These are phyloP conservation scores for Empis livida DNA, from an alignment of 2,888 invertebrate species.

Conservation along the genomic window DNA sequence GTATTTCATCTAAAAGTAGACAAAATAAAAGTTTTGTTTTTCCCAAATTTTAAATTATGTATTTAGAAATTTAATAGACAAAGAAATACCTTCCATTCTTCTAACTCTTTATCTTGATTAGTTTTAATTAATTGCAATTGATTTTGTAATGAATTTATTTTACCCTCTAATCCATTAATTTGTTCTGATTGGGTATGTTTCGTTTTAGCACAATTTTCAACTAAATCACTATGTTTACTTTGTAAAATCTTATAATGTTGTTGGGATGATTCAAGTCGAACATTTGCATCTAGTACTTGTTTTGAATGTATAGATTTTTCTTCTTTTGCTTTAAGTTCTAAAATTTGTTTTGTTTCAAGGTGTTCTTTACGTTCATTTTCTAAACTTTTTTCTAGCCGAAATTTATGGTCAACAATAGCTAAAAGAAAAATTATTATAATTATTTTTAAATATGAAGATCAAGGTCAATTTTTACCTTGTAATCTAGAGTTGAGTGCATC, in stretches of 20 bases:
- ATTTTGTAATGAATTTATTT: conserved; percentile 37
- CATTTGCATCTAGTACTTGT: conserved; percentile 37
- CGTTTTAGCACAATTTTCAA: conserved; percentile 37
- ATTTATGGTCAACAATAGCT: conserved; percentile 47
- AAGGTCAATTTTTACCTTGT: conserved; percentile 44
- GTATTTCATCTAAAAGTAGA: conserved; percentile 29
- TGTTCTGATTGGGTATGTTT: conserved; percentile 38
- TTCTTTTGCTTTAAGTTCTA: conserved; percentile 39
- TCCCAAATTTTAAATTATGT: too few species aligned
- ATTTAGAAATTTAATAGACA: background rate
- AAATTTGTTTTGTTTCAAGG: conserved; percentile 37
- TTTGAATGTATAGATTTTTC: conserved; percentile 39
- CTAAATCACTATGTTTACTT: conserved; percentile 40
- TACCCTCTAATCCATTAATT: conserved; percentile 37
- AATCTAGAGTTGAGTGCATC: conserved; percentile 44
- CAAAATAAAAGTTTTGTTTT: conserved; percentile 4
- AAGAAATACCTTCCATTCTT: conserved; percentile 33
- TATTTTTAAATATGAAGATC: too few species aligned
- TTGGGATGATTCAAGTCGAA: conserved; percentile 41
- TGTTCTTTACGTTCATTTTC: conserved; percentile 43
- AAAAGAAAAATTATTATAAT: too few species aligned
- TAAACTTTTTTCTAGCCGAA: conserved; percentile 42
- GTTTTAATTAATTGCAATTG: conserved; percentile 36
- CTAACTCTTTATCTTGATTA: conserved; percentile 29
- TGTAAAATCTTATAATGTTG: conserved; percentile 42